Conservation (phyloP, 2,888 invertebrate species). For the Schizaphis graminum region DNA sequence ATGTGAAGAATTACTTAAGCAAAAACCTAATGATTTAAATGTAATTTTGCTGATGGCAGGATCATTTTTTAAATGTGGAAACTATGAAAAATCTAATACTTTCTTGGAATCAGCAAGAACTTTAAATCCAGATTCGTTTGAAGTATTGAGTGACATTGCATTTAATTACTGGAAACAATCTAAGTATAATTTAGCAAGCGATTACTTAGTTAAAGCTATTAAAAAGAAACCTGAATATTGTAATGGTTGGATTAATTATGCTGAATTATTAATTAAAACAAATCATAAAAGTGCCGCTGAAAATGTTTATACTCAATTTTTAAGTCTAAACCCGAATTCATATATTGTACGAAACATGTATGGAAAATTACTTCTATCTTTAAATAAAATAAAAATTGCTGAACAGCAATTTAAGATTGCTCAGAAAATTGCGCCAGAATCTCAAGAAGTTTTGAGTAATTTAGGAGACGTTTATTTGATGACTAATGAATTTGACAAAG, state of each 20-base stretch:
- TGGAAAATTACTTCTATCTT: not conserved
- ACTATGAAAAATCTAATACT: not conserved
- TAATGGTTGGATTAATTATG: not conserved
- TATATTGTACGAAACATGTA: not conserved
- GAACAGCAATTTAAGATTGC: constrained; percentile 72
- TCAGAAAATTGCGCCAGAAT: constrained; percentile 98
- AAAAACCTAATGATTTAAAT: not conserved
- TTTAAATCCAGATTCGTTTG: constrained; percentile 97
- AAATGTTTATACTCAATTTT: not conserved
- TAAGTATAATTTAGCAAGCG: not conserved
- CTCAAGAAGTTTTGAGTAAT: constrained; percentile 99
- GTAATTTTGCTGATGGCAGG: not conserved
- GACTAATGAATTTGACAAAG: constrained; percentile 98
- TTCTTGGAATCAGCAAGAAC: constrained; percentile 87
- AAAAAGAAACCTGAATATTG: rapidly evolving
- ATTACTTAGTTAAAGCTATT: not conserved
- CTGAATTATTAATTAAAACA: not conserved
- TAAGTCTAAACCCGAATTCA: not conserved
- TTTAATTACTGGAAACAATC: constrained; percentile 72
- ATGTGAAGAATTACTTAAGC: not conserved
- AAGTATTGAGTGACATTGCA: constrained; percentile 98
- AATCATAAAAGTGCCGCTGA: too few relatives aligned
- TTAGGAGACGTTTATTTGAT: constrained; percentile 99
- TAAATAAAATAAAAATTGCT: not conserved
- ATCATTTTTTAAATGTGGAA: not conserved